phyloP scores from a whole-genome alignment of 1,140 invertebrate species.

The Scylla paramamosain region DNA sequence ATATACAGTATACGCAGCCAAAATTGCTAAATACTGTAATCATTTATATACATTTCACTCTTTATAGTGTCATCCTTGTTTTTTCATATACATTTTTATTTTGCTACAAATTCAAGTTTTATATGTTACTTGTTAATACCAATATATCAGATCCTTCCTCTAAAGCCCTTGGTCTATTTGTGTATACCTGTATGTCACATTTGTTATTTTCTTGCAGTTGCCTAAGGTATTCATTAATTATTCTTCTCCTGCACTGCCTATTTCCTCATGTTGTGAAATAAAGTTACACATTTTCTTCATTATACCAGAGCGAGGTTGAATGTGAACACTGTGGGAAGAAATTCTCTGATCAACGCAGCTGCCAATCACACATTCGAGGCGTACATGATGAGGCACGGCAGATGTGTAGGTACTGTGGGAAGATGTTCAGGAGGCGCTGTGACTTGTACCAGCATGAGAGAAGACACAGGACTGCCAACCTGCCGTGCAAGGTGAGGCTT shows the following conservation, averaged over 20 bases:
- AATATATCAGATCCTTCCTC: too few species aligned
- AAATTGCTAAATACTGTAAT: too few species aligned
- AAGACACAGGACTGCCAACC: slow-evolving; percentile 48
- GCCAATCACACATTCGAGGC: slow-evolving; percentile 45
- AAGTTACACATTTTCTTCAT: background rate
- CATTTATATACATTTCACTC: too few species aligned
- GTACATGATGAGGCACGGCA: slow-evolving; percentile 54
- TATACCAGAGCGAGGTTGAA: background rate
- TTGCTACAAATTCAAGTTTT: too few species aligned
- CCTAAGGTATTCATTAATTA: too few species aligned
- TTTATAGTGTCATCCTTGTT: background rate
- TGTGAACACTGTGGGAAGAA: slow-evolving; percentile 55
- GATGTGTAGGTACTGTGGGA: slow-evolving; percentile 59
- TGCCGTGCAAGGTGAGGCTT: slow-evolving; percentile 54
- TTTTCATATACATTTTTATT: background rate
- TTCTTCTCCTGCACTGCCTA: too few species aligned
- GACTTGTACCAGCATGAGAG: slow-evolving; percentile 63
- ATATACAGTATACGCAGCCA: too few species aligned
- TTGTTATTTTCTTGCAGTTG: too few species aligned
- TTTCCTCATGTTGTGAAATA: too few species aligned
- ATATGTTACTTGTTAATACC: too few species aligned
- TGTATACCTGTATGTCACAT: too few species aligned
- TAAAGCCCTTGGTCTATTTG: too few species aligned
- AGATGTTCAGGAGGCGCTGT: slow-evolving; percentile 64
- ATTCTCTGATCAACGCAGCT: slow-evolving; percentile 46